Evolutionary conservation across 2,113 vertebrate genomes (phyloP).

Genomic region (Alexandromys fortis): DNA sequence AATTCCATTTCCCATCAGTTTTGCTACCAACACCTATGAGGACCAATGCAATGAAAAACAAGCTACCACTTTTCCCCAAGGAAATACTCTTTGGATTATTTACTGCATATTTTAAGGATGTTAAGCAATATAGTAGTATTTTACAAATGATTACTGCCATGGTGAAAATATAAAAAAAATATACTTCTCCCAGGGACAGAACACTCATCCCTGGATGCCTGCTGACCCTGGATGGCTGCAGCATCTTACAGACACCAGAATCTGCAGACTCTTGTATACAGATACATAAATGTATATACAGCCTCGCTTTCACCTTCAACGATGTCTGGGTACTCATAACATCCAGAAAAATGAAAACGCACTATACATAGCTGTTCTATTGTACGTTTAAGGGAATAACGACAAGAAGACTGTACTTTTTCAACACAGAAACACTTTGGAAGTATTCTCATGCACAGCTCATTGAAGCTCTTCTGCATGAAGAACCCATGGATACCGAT

Average conservation of each 20-base stretch:
- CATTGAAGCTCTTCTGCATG: neutral
- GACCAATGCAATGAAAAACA: neutral
- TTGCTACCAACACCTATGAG: neutral
- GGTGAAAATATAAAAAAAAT: slow-evolving; percentile 1
- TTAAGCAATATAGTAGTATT: neutral
- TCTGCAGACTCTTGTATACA: neutral
- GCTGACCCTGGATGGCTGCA: too few species aligned
- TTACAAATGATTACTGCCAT: neutral
- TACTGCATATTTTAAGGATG: slow-evolving; percentile 4
- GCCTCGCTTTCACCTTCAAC: neutral
- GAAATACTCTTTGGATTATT: neutral
- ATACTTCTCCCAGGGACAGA: neutral
- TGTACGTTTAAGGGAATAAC: neutral
- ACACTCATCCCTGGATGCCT: neutral
- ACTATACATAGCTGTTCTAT: neutral
- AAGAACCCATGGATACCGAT: neutral
- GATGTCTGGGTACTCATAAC: neutral
- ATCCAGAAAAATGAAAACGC: neutral
- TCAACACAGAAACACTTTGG: neutral
- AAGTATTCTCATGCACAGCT: neutral
- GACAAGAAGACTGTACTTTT: neutral
- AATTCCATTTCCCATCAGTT: slow-evolving; percentile 23
- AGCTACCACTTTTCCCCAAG: neutral
- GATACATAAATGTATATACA: neutral
- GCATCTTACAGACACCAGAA: neutral